Evolutionary conservation across 2,888 invertebrate species (phyloP).

Genomic region (Drosophila macrospina): DNA sequence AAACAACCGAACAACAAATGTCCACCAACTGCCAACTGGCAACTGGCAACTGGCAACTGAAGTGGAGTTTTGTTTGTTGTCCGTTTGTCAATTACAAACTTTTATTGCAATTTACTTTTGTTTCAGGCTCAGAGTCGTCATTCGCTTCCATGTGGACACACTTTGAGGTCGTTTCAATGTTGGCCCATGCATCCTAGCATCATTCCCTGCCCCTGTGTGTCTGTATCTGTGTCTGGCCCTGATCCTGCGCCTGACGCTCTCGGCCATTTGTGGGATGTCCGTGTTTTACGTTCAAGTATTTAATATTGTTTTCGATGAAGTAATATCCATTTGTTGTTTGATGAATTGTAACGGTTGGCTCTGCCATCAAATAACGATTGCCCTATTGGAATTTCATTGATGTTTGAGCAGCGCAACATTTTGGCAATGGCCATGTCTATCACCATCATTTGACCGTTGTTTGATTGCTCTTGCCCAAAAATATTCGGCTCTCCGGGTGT

Average conservation of each 20-base stretch:
- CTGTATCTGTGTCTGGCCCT: constrained; percentile 14
- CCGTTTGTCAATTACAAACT: constrained; percentile 83
- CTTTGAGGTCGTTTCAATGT: constrained; percentile 68
- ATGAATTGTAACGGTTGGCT: constrained; percentile 72
- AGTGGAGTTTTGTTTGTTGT: constrained; percentile 77
- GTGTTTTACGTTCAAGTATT: constrained; percentile 75
- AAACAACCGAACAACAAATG: constrained; percentile 32
- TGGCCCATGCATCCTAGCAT: constrained; percentile 5
- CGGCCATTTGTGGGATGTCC: constrained; percentile 35
- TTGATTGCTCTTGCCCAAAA: constrained; percentile 41
- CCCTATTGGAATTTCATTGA: constrained; percentile 68
- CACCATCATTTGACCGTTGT: constrained; percentile 28
- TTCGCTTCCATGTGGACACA: constrained; percentile 45
- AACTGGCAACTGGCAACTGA: constrained; percentile 48
- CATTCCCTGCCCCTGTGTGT: not conserved
- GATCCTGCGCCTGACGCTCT: constrained; percentile 12
- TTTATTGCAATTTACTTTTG: constrained; percentile 82
- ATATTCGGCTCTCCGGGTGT: too few relatives aligned
- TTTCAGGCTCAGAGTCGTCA: constrained; percentile 69
- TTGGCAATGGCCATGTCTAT: constrained; percentile 11
- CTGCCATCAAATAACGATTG: constrained; percentile 64
- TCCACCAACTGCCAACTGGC: constrained; percentile 38
- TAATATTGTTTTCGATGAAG: constrained; percentile 79
- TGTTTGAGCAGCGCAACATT: constrained; percentile 36
- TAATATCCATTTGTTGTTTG: constrained; percentile 78